Conservation (phyloP, 2,888 invertebrate genomes). For the Drosophila anceps region DNA sequence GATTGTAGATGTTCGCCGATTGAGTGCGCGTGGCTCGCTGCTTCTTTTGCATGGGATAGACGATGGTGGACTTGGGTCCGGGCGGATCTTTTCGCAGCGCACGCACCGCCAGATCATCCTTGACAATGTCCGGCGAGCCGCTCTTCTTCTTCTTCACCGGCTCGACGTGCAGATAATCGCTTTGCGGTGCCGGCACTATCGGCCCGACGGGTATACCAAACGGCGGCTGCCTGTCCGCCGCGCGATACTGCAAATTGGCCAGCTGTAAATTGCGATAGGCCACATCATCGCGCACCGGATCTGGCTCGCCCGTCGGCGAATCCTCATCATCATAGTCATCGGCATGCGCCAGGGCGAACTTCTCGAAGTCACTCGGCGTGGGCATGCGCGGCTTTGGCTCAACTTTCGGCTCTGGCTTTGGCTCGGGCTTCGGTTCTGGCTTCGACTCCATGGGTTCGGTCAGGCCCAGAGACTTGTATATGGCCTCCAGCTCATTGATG, state of each 20-base stretch:
- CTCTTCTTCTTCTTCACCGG: conserved; percentile 87
- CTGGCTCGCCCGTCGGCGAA: conserved; percentile 89
- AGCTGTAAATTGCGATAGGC: conserved; percentile 92
- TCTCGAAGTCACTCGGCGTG: conserved; percentile 83
- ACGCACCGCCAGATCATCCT: conserved; percentile 95
- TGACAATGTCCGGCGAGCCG: conserved; percentile 90
- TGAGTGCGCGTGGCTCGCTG: conserved; percentile 92
- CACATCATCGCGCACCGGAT: conserved; percentile 93
- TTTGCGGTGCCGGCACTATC: conserved; percentile 91
- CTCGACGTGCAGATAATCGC: conserved; percentile 93
- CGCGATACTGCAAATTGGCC: conserved; percentile 90
- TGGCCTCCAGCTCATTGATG: conserved; percentile 95
- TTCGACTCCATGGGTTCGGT: conserved; percentile 86
- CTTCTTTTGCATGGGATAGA: conserved; percentile 88
- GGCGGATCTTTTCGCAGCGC: conserved; percentile 92
- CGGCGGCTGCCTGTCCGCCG: conserved; percentile 93
- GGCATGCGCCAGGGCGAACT: conserved; percentile 86
- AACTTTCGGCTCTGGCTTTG: conserved; percentile 15
- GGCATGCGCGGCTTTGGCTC: conserved; percentile 69
- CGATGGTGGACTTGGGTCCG: conserved; percentile 73
- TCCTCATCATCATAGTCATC: conserved; percentile 87
- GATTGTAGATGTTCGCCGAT: conserved; percentile 93
- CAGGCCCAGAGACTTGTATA: conserved; percentile 94
- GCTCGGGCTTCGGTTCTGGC: neutral
- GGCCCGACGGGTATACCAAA: conserved; percentile 96